phyloP scores from a whole-genome alignment of 2,113 vertebrate genomes.

The Brachirus orientalis region DNA sequence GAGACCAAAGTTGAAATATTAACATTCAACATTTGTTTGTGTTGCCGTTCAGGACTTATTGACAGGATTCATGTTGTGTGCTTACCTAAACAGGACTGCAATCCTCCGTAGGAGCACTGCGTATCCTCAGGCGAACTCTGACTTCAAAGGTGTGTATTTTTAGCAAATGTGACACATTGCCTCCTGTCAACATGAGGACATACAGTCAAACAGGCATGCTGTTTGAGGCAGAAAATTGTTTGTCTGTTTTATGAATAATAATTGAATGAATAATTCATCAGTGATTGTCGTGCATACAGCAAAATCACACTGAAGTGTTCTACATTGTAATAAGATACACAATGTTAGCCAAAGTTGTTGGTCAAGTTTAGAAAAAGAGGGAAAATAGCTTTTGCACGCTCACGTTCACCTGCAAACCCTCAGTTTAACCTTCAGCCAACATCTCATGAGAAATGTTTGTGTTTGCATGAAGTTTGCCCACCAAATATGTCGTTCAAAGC shows the following conservation, averaged over 20 bases:
- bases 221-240: conserved; percentile 8
- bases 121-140: conserved; percentile 30
- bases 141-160: conserved; percentile 67
- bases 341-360: neutral
- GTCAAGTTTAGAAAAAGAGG: neutral
- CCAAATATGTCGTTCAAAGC: conserved; percentile 41
- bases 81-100: conserved; percentile 34
- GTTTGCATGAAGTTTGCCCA: conserved; percentile 5
- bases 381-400: neutral
- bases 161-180: conserved; percentile 53
- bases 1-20: conserved; percentile 44
- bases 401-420: neutral
- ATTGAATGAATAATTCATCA: no score
- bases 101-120: conserved; percentile 26
- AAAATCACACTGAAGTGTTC: neutral
- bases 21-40: conserved; percentile 48
- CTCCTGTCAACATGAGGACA: conserved; percentile 15
- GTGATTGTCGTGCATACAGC: no score
- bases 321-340: neutral
- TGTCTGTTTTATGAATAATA: no score
- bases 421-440: conserved; percentile 12
- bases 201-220: conserved; percentile 20
- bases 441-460: conserved; percentile 9
- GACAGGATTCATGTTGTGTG: conserved; percentile 24
- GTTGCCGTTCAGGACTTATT: conserved; percentile 52